Base-by-base conservation (phyloP, 2,797 vertebrate genomes). In the Nannoperca australis region DNA sequence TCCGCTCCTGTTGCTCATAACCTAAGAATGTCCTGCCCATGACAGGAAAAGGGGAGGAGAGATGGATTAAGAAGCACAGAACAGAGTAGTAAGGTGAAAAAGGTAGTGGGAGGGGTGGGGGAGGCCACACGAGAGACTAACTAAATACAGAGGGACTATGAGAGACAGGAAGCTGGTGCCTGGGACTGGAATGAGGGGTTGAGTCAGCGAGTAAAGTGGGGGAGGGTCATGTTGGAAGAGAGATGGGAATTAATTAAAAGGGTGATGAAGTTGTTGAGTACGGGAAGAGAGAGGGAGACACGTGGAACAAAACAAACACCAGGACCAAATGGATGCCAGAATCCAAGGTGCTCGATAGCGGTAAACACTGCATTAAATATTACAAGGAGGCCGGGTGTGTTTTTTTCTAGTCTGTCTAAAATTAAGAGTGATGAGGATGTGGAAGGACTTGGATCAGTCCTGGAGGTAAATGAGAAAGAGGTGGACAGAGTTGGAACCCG, bases 101-200 rank as follows among this genome's bases (percentile, higher is more conserved):
- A 84, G 76, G 65, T 78, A 64, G 49, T 9, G 12, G 54, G 65
- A 55, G 20, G 45, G 55, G 55, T 5, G 2, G 15, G 40, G 58
- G 70, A 58, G 73, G 63, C 55, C 44, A 76, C 40, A 60, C 68
- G 32, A 3, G 22, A 61, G 74, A 74, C 73, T 42, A 72, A 72
- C 11, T 78, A 79, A 69, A 83, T 65, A 73, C 20, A 1, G 74
- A 60, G 72, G 75, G 73, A 81, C 66, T 76, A 79, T 40, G 76
- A 81, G 88, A 87, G 91, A 84, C 92, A 92, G 91, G 92, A 93
- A 91, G 77, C 81, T 45, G 63, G 78, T 81, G 83, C 72, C 85
- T 77, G 65, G 83, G 85, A 65, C 76, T 89, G 91, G 91, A 92
- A 90, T 92, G 92, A 93, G 79, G 87, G 83, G 73, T 74, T 86